A percentile compares a stretch with the other conserved stretches of the same genome.
Evolutionary conservation across 2,113 vertebrate species (phyloP).

Genomic region (Mustela nigripes): DNA sequence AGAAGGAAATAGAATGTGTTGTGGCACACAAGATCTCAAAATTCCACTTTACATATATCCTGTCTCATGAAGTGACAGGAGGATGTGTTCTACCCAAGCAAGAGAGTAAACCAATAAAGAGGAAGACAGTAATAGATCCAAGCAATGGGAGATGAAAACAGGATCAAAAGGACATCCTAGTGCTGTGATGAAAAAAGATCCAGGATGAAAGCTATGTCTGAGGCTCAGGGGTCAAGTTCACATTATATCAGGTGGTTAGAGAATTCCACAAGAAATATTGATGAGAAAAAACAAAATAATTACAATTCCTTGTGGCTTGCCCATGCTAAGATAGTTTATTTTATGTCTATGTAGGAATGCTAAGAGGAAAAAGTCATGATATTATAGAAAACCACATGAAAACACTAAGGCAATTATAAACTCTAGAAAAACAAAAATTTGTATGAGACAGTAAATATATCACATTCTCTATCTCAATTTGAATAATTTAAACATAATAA

Average conservation of each 20-base stretch:
- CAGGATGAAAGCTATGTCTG: not conserved
- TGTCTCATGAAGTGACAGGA: not conserved
- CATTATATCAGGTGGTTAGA: not conserved
- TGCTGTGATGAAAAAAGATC: not conserved
- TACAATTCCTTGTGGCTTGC: not conserved
- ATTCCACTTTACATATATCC: not conserved
- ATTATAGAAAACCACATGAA: not conserved
- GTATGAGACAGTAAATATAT: not conserved
- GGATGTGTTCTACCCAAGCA: not conserved
- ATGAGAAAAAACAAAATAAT: not conserved
- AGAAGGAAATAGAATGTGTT: not conserved
- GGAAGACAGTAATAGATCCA: not conserved
- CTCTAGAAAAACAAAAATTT: not conserved
- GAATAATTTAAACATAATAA: conserved; percentile 23
- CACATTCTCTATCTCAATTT: not conserved
- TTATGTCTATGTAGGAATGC: not conserved
- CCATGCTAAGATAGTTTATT: conserved; percentile 1
- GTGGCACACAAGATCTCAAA: not conserved
- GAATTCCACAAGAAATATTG: not conserved
- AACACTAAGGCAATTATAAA: not conserved
- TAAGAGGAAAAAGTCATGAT: not conserved
- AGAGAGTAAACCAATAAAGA: not conserved
- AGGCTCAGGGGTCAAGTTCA: not conserved
- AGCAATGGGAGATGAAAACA: not conserved
- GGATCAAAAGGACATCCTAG: not conserved